Base-by-base conservation (phyloP, 2,797 vertebrate genomes). In the Onychomys leucogaster region DNA sequence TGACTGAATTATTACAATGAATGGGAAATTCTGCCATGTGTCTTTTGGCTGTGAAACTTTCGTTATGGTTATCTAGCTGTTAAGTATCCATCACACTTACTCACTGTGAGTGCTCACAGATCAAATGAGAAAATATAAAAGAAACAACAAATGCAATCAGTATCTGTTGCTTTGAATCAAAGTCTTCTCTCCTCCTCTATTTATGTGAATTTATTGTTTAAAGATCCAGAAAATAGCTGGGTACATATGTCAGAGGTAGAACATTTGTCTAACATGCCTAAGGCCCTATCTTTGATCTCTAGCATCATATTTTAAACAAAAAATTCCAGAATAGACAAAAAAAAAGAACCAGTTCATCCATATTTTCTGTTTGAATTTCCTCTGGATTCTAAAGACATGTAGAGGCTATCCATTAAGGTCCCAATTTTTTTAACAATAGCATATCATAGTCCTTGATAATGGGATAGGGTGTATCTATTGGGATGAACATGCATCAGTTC, bases 291-390 rank as follows among this genome's bases (percentile, higher is more conserved):
- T 78, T 77, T 78, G 57, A 17, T 29, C 14, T 90, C 75, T 75
- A 25, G 14, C 23, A 65, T 25, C 59, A 65, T 11, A 59, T 37
- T 49, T 32, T 78, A 61, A 89, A 49, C 32, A 46, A 65, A 90
- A 34, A 7, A 29, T 19, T 17, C 43, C 32, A 65, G 59, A 78
- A n/a, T 17, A 90, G 34, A 5, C 32, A 49, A 78, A 63, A 90
- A 63, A 90, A 1, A 82, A 73, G 59, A 96, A 87, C 6, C 21
- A 85, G 55, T 6, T 61, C 4, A 41, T 23, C 29, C 88, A 6
- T 69, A 77, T 85, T 63, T 76, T 89, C 34, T 89, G 7, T 63
- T 97, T 63, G 13, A 41, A 59, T 88, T 95, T 96, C 73, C 65
- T 7, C 55, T 95, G 32, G 29, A 43, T 49, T 59, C 61, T 57